A percentile compares a stretch with the other conserved stretches of the same genome.
Conservation (phyloP, 2,113 vertebrate genomes). For the Podocnemis expansa region DNA sequence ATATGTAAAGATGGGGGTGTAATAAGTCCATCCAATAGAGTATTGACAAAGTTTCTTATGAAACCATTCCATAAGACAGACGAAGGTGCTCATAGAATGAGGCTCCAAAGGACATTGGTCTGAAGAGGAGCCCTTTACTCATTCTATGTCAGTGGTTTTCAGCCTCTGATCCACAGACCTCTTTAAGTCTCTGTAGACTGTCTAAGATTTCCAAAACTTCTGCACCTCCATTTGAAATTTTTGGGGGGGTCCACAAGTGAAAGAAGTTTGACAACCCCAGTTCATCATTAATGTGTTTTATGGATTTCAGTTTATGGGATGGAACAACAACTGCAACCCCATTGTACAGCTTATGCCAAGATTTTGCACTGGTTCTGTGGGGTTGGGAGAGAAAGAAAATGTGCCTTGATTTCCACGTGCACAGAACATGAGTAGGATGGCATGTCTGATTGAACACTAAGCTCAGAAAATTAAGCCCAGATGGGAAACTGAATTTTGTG, state of each 20-base stretch:
- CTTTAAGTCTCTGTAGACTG: background rate
- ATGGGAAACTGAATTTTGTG: background rate
- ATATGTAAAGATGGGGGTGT: background rate
- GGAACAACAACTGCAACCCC: background rate
- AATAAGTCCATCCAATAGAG: background rate
- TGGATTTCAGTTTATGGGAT: background rate
- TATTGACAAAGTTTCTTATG: background rate
- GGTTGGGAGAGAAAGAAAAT: background rate
- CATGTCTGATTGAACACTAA: background rate
- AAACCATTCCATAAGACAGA: background rate
- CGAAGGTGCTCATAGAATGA: background rate
- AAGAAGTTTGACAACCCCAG: background rate
- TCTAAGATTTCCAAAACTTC: background rate
- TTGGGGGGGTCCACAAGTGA: background rate
- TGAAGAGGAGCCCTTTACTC: too few relatives aligned
- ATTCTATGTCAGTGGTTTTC: background rate
- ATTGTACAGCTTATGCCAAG: background rate
- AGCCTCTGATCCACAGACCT: background rate
- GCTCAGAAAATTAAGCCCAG: slow-evolving; percentile 7
- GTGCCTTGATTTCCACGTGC: background rate
- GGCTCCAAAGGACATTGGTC: background rate
- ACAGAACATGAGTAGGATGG: background rate
- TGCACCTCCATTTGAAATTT: background rate
- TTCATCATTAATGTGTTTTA: background rate
- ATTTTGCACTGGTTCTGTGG: background rate